Percentiles rank a stretch among this genome's conserved stretches.
Evolutionary conservation across 2,113 vertebrate species (phyloP).

Genomic region (Bubo blakistoni): DNA sequence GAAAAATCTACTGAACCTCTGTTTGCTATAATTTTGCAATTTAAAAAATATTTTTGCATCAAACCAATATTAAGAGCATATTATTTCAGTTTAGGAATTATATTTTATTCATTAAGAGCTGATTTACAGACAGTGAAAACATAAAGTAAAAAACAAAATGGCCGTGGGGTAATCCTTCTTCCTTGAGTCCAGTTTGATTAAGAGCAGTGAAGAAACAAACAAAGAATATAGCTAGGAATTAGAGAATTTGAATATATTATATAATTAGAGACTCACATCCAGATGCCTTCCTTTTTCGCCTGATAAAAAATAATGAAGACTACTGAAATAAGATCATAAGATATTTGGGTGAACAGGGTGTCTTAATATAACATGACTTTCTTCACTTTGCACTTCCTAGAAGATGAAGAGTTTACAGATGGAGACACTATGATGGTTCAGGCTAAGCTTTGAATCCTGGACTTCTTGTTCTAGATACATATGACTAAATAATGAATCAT

Average conservation of each 20-base stretch:
- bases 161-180: rapidly evolving
- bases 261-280: neutral
- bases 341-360: neutral
- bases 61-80: neutral
- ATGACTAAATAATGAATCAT: conserved; percentile 22
- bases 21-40: neutral
- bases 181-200: neutral
- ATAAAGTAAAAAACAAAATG: neutral
- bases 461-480: neutral
- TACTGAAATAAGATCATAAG: neutral
- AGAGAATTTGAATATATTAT: neutral
- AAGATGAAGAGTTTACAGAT: neutral
- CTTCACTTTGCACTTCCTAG: neutral
- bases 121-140: neutral
- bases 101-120: neutral
- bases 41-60: neutral
- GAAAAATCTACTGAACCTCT: neutral
- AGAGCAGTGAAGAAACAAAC: neutral
- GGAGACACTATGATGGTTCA: neutral
- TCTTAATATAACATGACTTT: neutral
- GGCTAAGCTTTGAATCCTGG: neutral
- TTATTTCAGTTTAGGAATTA: neutral
- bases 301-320: neutral
- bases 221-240: neutral
- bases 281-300: neutral